phyloP scores from a whole-genome alignment of 30 jellyfish, hydroid and myxozoan species.

The Pelagia noctiluca region DNA sequence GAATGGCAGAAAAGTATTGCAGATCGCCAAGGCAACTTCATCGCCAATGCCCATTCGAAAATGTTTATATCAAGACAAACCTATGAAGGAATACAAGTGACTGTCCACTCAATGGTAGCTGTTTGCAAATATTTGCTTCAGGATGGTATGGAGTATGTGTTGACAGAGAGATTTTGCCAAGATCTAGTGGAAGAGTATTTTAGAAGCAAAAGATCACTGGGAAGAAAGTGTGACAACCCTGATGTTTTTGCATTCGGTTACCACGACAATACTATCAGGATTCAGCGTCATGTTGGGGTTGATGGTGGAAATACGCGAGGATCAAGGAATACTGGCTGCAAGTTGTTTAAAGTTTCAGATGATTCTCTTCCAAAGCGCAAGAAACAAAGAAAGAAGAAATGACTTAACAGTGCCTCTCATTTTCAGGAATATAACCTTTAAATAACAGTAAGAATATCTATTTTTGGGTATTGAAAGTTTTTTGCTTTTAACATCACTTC shows the following conservation, averaged over 20 bases:
- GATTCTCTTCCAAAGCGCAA: slow-evolving; percentile 18
- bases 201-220: slow-evolving; percentile 33
- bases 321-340: not conserved
- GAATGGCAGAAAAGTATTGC: slow-evolving; percentile 6
- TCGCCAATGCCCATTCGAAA: not conserved
- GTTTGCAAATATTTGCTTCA: slow-evolving; percentile 14
- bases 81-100: slow-evolving; percentile 5
- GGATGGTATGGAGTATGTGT: slow-evolving; percentile 35
- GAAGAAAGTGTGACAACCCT: slow-evolving; percentile 62
- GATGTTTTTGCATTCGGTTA: slow-evolving; percentile 25
- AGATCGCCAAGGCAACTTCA: not conserved
- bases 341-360: not conserved
- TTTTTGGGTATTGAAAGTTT: not conserved
- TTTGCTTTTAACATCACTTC: not conserved
- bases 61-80: slow-evolving; percentile 3
- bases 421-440: not conserved
- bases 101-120: not conserved
- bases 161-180: slow-evolving; percentile 34
- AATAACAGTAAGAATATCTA: not conserved
- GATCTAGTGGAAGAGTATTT: slow-evolving; percentile 53
- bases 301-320: slow-evolving; percentile 40
- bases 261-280: slow-evolving; percentile 23
- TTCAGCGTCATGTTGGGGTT: not conserved
- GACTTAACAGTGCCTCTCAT: not conserved
- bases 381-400: not conserved